These are phyloP conservation scores for Acropternis orthonyx DNA, from an alignment of 2,797 vertebrate genomes.

Conservation along the genomic window DNA sequence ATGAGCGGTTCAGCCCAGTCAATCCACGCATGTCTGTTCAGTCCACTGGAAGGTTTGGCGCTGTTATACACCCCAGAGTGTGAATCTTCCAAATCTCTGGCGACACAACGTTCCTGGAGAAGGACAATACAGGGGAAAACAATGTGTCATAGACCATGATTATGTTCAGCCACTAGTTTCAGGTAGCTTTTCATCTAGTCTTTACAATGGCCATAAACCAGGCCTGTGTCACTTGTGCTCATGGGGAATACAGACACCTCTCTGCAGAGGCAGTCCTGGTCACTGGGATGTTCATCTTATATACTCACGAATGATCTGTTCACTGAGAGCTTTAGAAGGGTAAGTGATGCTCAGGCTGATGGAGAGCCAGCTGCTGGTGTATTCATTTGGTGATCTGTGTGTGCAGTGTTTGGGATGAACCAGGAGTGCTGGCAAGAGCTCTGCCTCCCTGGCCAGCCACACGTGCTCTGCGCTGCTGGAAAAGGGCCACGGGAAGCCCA, in stretches of 20 bases:
- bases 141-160: background rate
- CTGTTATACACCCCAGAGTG: background rate
- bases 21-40: accelerated
- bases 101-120: background rate
- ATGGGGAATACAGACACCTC: background rate
- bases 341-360: background rate
- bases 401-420: background rate
- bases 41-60: background rate
- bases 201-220: background rate
- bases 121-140: background rate
- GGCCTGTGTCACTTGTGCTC: background rate
- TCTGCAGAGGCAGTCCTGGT: background rate
- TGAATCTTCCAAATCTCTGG: background rate
- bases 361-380: background rate
- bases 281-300: accelerated
- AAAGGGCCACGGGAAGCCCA: background rate
- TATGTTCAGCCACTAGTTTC: background rate
- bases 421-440: background rate
- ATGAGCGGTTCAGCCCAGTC: background rate
- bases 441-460: background rate
- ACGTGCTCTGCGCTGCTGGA: accelerated
- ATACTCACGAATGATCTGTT: accelerated
- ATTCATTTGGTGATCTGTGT: background rate
- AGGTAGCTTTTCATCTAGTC: background rate
- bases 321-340: background rate